Evolutionary conservation across 2,888 invertebrate genomes (phyloP).

Genomic region (Nebria brevicollis): DNA sequence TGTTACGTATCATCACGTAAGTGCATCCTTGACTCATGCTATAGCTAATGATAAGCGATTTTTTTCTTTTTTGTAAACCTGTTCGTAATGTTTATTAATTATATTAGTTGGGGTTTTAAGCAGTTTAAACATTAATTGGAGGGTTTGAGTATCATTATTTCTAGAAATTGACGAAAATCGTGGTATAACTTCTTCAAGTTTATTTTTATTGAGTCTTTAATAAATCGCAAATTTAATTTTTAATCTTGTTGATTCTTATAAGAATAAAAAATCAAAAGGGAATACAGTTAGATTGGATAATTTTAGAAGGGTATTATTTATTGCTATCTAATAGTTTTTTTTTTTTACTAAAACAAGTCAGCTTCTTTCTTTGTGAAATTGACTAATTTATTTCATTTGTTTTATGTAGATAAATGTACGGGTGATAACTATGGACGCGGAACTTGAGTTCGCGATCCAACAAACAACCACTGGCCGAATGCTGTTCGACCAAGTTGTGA

Average conservation of each 20-base stretch:
- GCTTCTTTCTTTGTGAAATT: background rate
- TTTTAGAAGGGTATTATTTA: too few relatives aligned
- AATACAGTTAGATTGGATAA: too few relatives aligned
- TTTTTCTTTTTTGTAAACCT: background rate
- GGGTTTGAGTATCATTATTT: too few relatives aligned
- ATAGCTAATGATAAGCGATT: background rate
- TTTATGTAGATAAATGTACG: conserved; percentile 92
- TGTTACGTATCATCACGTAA: background rate
- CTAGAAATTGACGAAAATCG: too few relatives aligned
- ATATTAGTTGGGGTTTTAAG: too few relatives aligned
- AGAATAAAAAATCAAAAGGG: too few relatives aligned
- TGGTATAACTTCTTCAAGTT: too few relatives aligned
- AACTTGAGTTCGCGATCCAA: conserved; percentile 99
- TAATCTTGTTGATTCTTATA: too few relatives aligned
- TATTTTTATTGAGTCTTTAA: too few relatives aligned
- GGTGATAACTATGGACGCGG: conserved; percentile 99
- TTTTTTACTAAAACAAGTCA: background rate
- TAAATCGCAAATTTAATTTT: too few relatives aligned
- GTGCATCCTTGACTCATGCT: background rate
- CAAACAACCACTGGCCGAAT: conserved; percentile 99
- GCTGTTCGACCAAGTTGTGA: conserved; percentile 99
- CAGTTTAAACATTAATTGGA: too few relatives aligned
- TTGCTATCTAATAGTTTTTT: too few relatives aligned
- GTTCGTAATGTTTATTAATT: background rate
- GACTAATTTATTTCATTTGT: conserved; percentile 55